Evolutionary conservation across 1,140 invertebrate genomes (phyloP).

Genomic region (Lucilia sericata): DNA sequence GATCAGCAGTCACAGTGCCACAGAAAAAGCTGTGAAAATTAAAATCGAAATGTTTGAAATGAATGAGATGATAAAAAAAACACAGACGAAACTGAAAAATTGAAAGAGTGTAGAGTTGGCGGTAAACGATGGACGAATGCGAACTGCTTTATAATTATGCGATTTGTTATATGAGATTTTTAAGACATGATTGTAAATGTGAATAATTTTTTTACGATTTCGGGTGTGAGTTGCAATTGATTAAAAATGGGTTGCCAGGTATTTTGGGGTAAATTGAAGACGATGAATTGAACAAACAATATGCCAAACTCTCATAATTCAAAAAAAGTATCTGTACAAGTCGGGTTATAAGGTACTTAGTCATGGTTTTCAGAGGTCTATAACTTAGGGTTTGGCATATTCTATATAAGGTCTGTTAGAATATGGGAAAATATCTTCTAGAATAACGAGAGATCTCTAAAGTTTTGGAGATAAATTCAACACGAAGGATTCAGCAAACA

Average conservation of each 20-base stretch:
- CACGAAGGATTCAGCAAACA: no score
- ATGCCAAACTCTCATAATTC: no score
- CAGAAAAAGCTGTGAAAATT: conserved; percentile 34
- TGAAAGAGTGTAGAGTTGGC: conserved; percentile 25
- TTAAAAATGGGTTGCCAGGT: neutral
- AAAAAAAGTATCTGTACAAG: no score
- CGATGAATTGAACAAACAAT: no score
- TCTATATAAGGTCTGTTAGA: no score
- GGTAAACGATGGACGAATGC: conserved; percentile 50
- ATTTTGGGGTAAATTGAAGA: no score
- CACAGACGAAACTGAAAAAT: neutral
- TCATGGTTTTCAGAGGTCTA: no score
- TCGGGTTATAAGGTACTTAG: no score
- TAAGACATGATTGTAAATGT: conserved; percentile 66
- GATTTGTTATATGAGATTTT: conserved; percentile 68
- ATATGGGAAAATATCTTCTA: no score
- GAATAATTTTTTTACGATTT: conserved; percentile 53
- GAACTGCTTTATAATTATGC: conserved; percentile 66
- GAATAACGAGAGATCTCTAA: no score
- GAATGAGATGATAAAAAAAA: neutral
- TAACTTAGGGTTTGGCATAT: no score
- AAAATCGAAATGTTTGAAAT: conserved; percentile 6
- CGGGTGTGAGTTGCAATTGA: neutral
- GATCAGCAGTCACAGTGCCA: neutral
- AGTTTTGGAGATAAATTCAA: no score